Base-by-base conservation (phyloP, 2,113 vertebrate genomes). In the Tragelaphus strepsiceros region DNA sequence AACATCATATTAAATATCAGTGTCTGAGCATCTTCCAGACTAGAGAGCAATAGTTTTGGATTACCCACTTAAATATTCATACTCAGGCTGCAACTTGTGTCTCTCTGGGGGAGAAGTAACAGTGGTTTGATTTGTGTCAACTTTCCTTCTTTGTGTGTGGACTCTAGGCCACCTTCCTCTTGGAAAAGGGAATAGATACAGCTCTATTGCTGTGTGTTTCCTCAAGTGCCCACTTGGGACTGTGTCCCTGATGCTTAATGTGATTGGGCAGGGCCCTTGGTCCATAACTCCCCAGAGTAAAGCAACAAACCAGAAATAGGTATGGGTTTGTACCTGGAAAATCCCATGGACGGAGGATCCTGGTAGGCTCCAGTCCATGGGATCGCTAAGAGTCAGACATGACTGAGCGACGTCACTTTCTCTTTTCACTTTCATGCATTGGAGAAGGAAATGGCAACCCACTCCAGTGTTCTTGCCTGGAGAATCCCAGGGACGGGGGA, bases 11-110 rank as follows among this genome's bases (percentile, higher is more conserved):
- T 91, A 86, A 95, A 81, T 82, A 78, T 93, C 86, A 64, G 77
- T 91, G 59, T 89, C 92, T 61, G 46, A 91, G 53, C 61, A 88
- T 92, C 74, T 97, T 97, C 59, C 92, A 97, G 81, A 92, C 35
- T 21, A 88, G 81, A 80, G 21, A 80, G 35, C 89, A 94, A 64
- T 96, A 91, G 80, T 87, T 98, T 94, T 94, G 83, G n/a, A 94
- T 87, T 51, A 35, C 14, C 43, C 77, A 61, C 30, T 58, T 95
- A 92, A 93, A 95, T 61, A 49, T 61, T 67, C 84, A 26, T 80
- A 16, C n/a, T 97, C 82, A 19, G 59, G 85, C 90, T 88, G 61
- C 86, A 91, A 10, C 51, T 71, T 82, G 28, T 78, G 80, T 95
- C 54, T 92, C 26, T 94, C 74, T 85, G 26, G 11, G 16, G 56